A percentile compares a stretch with the other conserved stretches of the same genome.
These are phyloP conservation scores for Gambusia holbrooki DNA, from an alignment of 2,113 vertebrate species.

Conservation along the genomic window DNA sequence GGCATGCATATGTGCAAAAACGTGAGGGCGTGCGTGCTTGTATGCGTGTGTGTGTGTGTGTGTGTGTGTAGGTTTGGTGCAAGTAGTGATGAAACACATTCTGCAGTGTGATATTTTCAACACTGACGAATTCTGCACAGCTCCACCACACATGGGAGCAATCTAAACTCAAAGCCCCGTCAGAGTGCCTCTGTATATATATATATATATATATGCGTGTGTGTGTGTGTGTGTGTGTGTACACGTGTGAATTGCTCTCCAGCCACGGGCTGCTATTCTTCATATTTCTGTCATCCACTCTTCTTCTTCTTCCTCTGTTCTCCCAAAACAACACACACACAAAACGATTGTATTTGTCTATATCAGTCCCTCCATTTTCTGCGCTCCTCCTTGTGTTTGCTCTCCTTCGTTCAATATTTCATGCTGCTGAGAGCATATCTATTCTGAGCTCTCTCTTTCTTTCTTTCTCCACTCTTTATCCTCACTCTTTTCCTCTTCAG, in stretches of 20 bases:
- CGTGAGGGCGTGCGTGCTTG: slow-evolving; percentile 40
- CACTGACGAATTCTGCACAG: slow-evolving; percentile 57
- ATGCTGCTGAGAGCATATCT: slow-evolving; percentile 82
- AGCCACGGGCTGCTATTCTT: slow-evolving; percentile 60
- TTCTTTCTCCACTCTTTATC: slow-evolving; percentile 37
- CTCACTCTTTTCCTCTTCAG: slow-evolving; percentile 48
- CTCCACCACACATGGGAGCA: slow-evolving; percentile 66
- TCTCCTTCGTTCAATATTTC: slow-evolving; percentile 83
- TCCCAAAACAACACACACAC: slow-evolving; percentile 48
- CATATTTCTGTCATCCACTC: slow-evolving; percentile 68
- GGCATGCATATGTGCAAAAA: slow-evolving; percentile 1
- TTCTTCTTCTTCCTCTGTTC: slow-evolving; percentile 61
- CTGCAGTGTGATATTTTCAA: slow-evolving; percentile 72
- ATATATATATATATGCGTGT: slow-evolving; percentile 1
- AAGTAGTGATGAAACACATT: slow-evolving; percentile 74
- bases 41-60: slow-evolving; percentile 32
- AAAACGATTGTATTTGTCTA: slow-evolving; percentile 83
- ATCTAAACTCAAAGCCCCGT: slow-evolving; percentile 61
- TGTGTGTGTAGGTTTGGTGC: slow-evolving; percentile 41
- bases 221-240: slow-evolving; percentile 13
- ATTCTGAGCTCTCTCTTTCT: slow-evolving; percentile 78
- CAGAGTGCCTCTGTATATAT: background rate
- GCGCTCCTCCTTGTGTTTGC: slow-evolving; percentile 75
- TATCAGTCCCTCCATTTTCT: slow-evolving; percentile 82
- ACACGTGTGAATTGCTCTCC: slow-evolving; percentile 39